A percentile compares a stretch with the other conserved stretches of the same genome.
phyloP scores from a whole-genome alignment of 2,113 vertebrate genomes.

The Vimba vimba region DNA sequence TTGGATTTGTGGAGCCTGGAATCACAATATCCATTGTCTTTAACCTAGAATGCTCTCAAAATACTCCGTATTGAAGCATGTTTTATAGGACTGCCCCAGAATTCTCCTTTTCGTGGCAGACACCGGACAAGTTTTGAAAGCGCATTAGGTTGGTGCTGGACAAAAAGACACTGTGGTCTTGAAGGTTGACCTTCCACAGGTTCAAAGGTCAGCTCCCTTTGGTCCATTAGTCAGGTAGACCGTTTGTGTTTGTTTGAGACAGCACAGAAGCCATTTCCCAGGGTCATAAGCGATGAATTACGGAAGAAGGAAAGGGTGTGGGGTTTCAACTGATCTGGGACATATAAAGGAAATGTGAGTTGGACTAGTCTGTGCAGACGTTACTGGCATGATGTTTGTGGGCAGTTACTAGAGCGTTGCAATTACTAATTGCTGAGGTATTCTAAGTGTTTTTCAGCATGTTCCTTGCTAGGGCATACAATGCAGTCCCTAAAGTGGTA shows the following conservation, averaged over 20 bases:
- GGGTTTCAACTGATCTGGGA: not conserved
- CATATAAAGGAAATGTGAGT: conserved; percentile 59
- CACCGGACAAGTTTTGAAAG: not conserved
- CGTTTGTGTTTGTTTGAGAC: not conserved
- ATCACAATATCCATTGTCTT: not conserved
- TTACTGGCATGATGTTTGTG: conserved; percentile 54
- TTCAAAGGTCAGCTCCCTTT: conserved; percentile 21
- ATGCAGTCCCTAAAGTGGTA: conserved; percentile 31
- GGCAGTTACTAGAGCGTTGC: not conserved
- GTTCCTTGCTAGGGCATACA: conserved; percentile 54
- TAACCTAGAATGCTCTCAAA: not conserved
- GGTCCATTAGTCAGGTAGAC: conserved; percentile 26
- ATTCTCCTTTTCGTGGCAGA: conserved; percentile 12
- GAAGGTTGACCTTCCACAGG: conserved; percentile 26
- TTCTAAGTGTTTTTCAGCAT: not conserved
- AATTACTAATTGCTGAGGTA: not conserved
- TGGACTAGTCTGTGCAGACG: conserved; percentile 29
- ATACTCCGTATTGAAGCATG: not conserved
- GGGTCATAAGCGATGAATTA: conserved; percentile 6
- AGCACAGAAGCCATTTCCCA: not conserved
- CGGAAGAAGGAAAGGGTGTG: not conserved
- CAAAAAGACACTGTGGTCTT: conserved; percentile 21
- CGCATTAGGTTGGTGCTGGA: not conserved
- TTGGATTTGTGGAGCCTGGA: not conserved
- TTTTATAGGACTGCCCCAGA: not conserved